These are phyloP conservation scores for Campylomormyrus tamandua DNA, from an alignment of 2,113 vertebrate species.

Conservation along the genomic window DNA sequence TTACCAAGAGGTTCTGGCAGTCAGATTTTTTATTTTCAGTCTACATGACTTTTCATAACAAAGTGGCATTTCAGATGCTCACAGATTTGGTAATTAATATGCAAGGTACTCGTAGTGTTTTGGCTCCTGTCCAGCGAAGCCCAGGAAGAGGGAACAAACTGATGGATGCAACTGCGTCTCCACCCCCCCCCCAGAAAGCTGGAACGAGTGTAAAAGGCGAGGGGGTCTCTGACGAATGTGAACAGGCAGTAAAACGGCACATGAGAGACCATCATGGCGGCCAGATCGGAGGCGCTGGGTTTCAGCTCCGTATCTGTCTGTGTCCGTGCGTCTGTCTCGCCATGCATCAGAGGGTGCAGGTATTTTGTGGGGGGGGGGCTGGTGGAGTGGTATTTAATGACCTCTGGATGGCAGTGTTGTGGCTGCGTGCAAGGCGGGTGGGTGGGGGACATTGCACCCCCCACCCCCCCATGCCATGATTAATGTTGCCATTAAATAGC, in stretches of 20 bases:
- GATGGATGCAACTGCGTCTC: not conserved
- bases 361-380: not conserved
- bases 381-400: not conserved
- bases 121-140: not conserved
- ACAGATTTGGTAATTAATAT: not conserved
- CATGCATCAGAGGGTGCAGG: not conserved
- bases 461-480: not conserved
- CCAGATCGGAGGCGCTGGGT: not conserved
- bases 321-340: not conserved
- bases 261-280: not conserved
- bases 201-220: not conserved
- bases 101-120: not conserved
- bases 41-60: not conserved
- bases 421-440: not conserved
- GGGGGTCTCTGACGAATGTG: not conserved
- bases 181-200: not conserved
- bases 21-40: not conserved
- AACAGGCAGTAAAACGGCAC: not conserved
- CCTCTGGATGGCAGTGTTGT: not conserved
- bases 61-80: not conserved
- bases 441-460: not conserved
- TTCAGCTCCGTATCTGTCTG: not conserved
- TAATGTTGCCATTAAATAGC: not conserved
- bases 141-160: not conserved
- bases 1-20: not conserved